These are phyloP conservation scores for Cylloceria caligata DNA, from an alignment of 2,888 invertebrate genomes.

Conservation along the genomic window DNA sequence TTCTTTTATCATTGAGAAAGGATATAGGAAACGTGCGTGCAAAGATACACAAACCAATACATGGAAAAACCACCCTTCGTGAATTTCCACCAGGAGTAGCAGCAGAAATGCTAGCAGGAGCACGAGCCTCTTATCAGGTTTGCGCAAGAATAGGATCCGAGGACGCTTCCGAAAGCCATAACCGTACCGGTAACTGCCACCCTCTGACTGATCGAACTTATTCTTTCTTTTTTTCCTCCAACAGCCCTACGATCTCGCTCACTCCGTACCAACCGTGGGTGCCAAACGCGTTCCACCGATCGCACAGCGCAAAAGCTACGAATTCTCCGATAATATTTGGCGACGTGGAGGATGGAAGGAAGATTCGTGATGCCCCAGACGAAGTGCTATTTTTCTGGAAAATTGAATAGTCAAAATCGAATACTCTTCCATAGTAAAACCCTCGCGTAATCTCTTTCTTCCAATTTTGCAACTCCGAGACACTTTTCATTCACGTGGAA, in stretches of 20 bases:
- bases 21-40: conserved; percentile 71
- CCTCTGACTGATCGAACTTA: conserved; percentile 84
- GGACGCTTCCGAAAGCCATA: conserved; percentile 85
- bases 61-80: conserved; percentile 56
- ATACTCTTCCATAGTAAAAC: conserved; percentile 66
- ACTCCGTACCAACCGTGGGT: conserved; percentile 59
- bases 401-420: conserved; percentile 83
- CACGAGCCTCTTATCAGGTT: conserved; percentile 83
- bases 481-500: conserved; percentile 4
- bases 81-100: conserved; percentile 1
- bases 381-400: conserved; percentile 81
- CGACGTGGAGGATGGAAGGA: conserved; percentile 58
- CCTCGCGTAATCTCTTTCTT: conserved; percentile 27
- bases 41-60: conserved; percentile 74
- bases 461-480: conserved; percentile 30
- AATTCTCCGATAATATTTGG: conserved; percentile 76
- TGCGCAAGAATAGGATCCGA: conserved; percentile 85
- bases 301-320: conserved; percentile 57
- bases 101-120: conserved; percentile 40
- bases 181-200: conserved; percentile 85
- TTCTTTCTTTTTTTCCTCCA: conserved; percentile 74
- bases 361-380: conserved; percentile 33
- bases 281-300: conserved; percentile 51
- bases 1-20: conserved; percentile 37
- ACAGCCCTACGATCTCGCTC: conserved; percentile 60